phyloP scores from a whole-genome alignment of 2,888 invertebrate genomes.

The Leucania comma region DNA sequence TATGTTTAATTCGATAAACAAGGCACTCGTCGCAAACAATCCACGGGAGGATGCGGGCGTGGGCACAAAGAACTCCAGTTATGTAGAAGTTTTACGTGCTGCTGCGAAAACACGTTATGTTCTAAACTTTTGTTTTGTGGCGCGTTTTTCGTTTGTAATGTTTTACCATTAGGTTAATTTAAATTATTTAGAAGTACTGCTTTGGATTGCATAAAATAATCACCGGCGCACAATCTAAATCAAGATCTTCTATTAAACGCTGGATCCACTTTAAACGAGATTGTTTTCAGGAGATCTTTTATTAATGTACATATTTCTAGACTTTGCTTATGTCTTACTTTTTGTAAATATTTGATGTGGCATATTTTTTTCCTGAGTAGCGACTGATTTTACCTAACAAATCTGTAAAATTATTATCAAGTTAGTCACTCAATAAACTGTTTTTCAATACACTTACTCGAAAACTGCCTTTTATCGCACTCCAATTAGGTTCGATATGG shows the following conservation, averaged over 20 bases:
- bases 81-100: conserved; percentile 49
- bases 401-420: too few relatives aligned
- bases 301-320: not conserved
- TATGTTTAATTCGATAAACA: conserved; percentile 57
- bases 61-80: conserved; percentile 56
- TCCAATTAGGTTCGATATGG: too few relatives aligned
- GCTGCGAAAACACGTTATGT: conserved; percentile 52
- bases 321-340: too few relatives aligned
- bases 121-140: conserved; percentile 54
- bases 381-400: too few relatives aligned
- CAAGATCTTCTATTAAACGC: not conserved
- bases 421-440: too few relatives aligned
- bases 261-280: not conserved
- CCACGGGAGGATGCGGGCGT: conserved; percentile 55
- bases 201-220: not conserved
- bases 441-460: too few relatives aligned
- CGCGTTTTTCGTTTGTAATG: conserved; percentile 44
- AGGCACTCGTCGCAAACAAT: conserved; percentile 51
- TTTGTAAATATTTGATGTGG: too few relatives aligned
- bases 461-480: too few relatives aligned
- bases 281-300: not conserved
- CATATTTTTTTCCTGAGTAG: too few relatives aligned
- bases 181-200: conserved; percentile 12
- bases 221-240: too few relatives aligned
- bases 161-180: conserved; percentile 30